Percentiles rank a stretch among this genome's conserved stretches.
Conservation (phyloP, 2,888 invertebrate species). For the Brenthis hecate region DNA sequence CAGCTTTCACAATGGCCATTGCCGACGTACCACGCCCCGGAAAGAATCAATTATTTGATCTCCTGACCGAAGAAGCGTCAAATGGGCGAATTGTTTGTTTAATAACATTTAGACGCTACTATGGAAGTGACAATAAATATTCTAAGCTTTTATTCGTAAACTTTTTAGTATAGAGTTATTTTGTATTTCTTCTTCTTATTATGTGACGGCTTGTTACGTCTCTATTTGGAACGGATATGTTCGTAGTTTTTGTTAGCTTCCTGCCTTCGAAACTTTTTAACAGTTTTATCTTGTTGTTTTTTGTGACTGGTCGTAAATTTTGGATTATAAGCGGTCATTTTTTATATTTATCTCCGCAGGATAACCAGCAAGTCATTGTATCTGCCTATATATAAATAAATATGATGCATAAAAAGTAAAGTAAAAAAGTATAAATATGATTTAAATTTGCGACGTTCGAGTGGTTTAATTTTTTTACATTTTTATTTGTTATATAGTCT, state of each 20-base stretch:
- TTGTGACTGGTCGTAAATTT: constrained; percentile 54
- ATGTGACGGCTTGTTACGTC: constrained; percentile 29
- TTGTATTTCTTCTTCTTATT: constrained; percentile 50
- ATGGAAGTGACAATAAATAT: constrained; percentile 76
- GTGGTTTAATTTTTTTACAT: no score
- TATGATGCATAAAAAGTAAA: background rate
- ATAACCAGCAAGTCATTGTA: constrained; percentile 26
- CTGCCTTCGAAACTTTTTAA: constrained; percentile 67
- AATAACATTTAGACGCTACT: constrained; percentile 76
- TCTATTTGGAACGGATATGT: constrained; percentile 60
- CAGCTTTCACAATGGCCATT: constrained; percentile 61
- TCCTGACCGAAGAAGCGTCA: constrained; percentile 70
- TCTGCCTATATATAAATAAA: constrained; percentile 4
- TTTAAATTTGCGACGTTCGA: no score
- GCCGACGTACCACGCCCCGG: constrained; percentile 71
- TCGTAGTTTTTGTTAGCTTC: constrained; percentile 70
- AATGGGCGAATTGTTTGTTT: constrained; percentile 82
- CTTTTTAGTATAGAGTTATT: constrained; percentile 68
- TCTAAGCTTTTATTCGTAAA: constrained; percentile 61
- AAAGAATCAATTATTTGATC: constrained; percentile 80
- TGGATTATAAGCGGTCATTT: constrained; percentile 55
- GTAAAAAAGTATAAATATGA: no score
- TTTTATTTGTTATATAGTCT: no score
- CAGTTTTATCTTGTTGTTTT: constrained; percentile 60
- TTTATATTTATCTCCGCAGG: constrained; percentile 33